Conservation (phyloP, 2,888 invertebrate genomes). For the Gerris lacustris region DNA sequence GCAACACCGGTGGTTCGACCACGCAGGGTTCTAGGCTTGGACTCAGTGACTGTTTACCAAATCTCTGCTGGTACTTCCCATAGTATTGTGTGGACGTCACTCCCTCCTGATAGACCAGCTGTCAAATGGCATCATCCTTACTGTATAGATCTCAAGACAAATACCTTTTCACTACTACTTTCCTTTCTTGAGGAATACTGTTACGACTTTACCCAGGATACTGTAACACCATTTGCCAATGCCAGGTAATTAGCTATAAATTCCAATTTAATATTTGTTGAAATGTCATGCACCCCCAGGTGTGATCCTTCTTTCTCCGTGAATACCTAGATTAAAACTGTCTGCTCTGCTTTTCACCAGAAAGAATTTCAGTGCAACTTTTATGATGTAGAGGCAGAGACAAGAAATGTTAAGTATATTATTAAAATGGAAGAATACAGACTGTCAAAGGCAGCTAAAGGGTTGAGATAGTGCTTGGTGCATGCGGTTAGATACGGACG, state of each 20-base stretch:
- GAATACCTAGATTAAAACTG: too few species aligned
- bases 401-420: too few species aligned
- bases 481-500: too few species aligned
- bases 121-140: conserved; percentile 47
- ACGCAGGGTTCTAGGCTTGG: conserved; percentile 44
- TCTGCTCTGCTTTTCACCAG: too few species aligned
- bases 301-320: too few species aligned
- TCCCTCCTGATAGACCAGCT: conserved; percentile 39
- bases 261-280: neutral
- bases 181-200: conserved; percentile 47
- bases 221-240: conserved; percentile 42
- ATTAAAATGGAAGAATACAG: too few species aligned
- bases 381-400: too few species aligned
- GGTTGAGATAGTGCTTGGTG: too few species aligned
- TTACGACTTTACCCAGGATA: conserved; percentile 38
- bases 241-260: conserved; percentile 28
- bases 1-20: conserved; percentile 47
- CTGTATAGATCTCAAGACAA: conserved; percentile 49
- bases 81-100: conserved; percentile 48
- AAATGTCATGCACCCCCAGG: too few species aligned
- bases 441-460: too few species aligned
- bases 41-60: conserved; percentile 44
- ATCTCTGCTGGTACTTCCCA: conserved; percentile 53
- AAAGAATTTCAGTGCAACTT: too few species aligned
- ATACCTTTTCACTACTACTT: conserved; percentile 44